Percentiles rank a stretch among this genome's conserved stretches.
phyloP scores from a whole-genome alignment of 1,140 invertebrate genomes.

The Sipha flava region DNA sequence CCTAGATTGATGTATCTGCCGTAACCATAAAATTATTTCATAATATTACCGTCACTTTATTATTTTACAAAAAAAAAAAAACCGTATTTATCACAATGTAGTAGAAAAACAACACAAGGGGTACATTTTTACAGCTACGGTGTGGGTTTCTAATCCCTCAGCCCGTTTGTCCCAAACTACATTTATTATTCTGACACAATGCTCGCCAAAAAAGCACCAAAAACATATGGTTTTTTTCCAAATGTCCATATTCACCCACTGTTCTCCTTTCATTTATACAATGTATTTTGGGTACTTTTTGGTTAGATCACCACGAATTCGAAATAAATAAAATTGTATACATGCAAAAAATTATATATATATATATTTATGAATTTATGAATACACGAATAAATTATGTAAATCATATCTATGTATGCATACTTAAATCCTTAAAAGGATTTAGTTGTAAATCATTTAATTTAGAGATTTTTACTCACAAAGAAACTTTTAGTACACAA shows the following conservation, averaged over 20 bases:
- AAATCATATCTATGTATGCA: neutral
- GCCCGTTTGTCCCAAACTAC: conserved; percentile 23
- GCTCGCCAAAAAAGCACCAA: conserved; percentile 19
- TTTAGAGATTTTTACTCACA: neutral
- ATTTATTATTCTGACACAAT: conserved; percentile 32
- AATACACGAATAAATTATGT: neutral
- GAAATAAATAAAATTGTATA: conserved; percentile 25
- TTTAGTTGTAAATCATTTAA: neutral
- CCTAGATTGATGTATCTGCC: neutral
- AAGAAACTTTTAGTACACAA: no score
- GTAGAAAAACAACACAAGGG: conserved; percentile 9
- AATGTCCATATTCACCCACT: neutral
- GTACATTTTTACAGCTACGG: conserved; percentile 18
- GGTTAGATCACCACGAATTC: conserved; percentile 3
- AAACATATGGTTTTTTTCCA: conserved; percentile 21
- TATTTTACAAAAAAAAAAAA: conserved; percentile 14
- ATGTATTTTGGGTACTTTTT: conserved; percentile 14
- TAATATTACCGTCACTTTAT: conserved; percentile 12
- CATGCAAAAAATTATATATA: neutral
- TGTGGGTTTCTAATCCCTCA: conserved; percentile 22
- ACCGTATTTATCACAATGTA: conserved; percentile 1
- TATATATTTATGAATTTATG: neutral
- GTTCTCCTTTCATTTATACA: conserved; percentile 26
- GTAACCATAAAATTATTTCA: neutral
- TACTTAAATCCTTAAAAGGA: neutral